phyloP scores from a whole-genome alignment of 2,113 vertebrate species.

The Nycticorax nycticorax region DNA sequence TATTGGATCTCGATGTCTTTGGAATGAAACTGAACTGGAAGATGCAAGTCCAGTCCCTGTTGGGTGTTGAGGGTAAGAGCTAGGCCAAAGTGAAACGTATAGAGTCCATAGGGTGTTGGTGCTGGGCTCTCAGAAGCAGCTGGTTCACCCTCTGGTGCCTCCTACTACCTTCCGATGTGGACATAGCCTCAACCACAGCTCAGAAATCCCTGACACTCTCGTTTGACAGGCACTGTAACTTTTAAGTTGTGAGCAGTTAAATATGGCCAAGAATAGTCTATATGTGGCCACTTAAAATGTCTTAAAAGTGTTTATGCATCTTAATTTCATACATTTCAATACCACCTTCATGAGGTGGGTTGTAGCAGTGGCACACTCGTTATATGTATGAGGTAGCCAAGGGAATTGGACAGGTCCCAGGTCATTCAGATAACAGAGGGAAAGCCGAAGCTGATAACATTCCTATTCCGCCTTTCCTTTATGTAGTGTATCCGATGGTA shows the following conservation, averaged over 20 bases:
- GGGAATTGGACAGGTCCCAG: neutral
- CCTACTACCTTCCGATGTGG: rapidly evolving
- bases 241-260: neutral
- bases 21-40: neutral
- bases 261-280: neutral
- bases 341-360: neutral
- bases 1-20: rapidly evolving
- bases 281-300: neutral
- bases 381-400: rapidly evolving
- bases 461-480: neutral
- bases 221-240: neutral
- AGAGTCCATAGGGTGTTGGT: rapidly evolving
- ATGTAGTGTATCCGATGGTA: neutral
- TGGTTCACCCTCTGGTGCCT: rapidly evolving
- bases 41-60: rapidly evolving
- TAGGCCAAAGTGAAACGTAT: neutral
- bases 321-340: neutral
- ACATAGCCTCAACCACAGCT: rapidly evolving
- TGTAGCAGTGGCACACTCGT: rapidly evolving
- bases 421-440: neutral
- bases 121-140: neutral
- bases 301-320: neutral
- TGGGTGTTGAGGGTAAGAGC: neutral
- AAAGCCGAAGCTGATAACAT: neutral
- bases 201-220: neutral